Evolutionary conservation across 2,113 vertebrate species (phyloP).

Genomic region (Amblyornis subalaris): DNA sequence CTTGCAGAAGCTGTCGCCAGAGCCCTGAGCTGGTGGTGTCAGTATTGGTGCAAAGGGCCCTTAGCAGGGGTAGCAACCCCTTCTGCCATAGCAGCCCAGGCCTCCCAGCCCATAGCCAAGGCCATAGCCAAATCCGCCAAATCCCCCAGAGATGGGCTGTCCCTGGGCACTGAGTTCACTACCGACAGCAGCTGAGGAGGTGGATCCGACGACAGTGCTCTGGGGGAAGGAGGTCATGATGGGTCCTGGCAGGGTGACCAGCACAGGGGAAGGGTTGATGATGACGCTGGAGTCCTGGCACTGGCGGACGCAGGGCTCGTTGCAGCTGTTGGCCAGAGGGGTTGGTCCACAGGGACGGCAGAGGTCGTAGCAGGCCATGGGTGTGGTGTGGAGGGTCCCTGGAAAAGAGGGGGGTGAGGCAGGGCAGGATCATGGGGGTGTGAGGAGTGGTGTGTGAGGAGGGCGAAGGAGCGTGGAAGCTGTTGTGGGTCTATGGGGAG

Average conservation of each 20-base stretch:
- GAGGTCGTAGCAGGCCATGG: too few species aligned
- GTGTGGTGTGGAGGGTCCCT: too few species aligned
- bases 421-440: too few species aligned
- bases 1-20: accelerated
- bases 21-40: accelerated
- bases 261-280: too few species aligned
- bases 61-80: not conserved
- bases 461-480: too few species aligned
- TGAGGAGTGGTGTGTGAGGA: too few species aligned
- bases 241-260: too few species aligned
- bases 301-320: not conserved
- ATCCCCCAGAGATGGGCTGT: not conserved
- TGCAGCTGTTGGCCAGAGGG: not conserved
- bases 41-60: not conserved
- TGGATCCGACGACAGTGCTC: too few species aligned
- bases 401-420: too few species aligned
- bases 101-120: not conserved
- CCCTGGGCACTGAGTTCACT: not conserved
- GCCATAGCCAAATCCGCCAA: not conserved
- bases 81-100: not conserved
- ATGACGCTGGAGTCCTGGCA: not conserved
- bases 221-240: too few species aligned
- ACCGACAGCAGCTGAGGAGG: too few species aligned
- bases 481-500: too few species aligned
- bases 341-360: not conserved